A percentile compares a stretch with the other conserved stretches of the same genome.
Conservation (phyloP, 1,140 invertebrate genomes). For the Lepeophtheirus salmonis region DNA sequence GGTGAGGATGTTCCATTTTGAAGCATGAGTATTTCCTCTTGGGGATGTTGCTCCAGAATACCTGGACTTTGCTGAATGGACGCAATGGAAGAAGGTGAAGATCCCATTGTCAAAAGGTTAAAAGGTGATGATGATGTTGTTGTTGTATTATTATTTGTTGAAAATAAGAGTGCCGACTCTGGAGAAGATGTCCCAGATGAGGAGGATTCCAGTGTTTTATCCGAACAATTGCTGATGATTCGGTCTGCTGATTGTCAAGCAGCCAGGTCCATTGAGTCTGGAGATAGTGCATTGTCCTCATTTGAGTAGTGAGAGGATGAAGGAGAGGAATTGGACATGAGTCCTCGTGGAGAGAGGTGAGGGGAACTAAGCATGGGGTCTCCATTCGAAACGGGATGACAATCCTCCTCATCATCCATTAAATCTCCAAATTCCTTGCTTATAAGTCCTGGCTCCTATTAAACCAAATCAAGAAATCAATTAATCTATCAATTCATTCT, state of each 20-base stretch:
- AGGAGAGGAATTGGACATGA: slow-evolving; percentile 3
- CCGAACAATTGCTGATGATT: neutral
- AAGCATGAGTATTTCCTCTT: no score
- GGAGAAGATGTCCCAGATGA: no score
- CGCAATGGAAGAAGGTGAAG: no score
- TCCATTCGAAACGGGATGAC: slow-evolving; percentile 37
- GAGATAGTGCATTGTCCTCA: slow-evolving; percentile 10
- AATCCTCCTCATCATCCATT: slow-evolving; percentile 52
- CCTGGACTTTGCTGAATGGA: no score
- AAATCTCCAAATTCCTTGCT: slow-evolving; percentile 48
- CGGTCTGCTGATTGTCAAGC: slow-evolving; percentile 12
- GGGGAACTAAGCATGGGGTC: slow-evolving; percentile 45
- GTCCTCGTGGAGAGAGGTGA: slow-evolving; percentile 28
- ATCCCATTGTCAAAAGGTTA: no score
- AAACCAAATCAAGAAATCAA: neutral
- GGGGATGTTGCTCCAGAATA: no score
- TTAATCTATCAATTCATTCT: no score
- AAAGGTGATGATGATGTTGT: no score
- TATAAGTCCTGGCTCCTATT: neutral
- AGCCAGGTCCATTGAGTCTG: slow-evolving; percentile 15
- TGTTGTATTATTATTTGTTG: no score
- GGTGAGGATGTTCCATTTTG: neutral
- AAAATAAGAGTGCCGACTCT: no score
- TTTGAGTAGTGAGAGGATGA: slow-evolving; percentile 16
- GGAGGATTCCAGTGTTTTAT: no score